Percentiles rank a stretch among this genome's conserved stretches.
Evolutionary conservation across 2,888 invertebrate species (phyloP).

Genomic region (Calliphora vomitoria): DNA sequence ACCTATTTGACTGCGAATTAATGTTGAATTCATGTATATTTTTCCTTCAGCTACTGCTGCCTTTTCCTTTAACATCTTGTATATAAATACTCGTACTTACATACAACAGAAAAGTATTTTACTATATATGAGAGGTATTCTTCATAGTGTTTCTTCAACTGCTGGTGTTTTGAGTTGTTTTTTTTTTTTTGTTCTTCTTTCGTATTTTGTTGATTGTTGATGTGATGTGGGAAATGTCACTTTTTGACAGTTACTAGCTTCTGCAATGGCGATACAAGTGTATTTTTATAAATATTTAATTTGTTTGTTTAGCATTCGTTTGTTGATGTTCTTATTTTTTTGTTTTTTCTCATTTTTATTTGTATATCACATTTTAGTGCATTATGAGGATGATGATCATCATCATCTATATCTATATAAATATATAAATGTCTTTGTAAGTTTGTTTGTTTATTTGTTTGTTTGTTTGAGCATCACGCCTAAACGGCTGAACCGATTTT

Average conservation of each 20-base stretch:
- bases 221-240: slow-evolving; percentile 83
- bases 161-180: slow-evolving; percentile 33
- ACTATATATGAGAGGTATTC: slow-evolving; percentile 60
- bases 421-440: too few relatives aligned
- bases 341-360: background rate
- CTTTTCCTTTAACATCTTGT: slow-evolving; percentile 56
- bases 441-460: too few relatives aligned
- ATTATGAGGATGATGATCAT: slow-evolving; percentile 38
- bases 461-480: too few relatives aligned
- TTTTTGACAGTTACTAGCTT: slow-evolving; percentile 79
- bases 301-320: slow-evolving; percentile 70
- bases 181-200: slow-evolving; percentile 35
- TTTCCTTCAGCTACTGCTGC: slow-evolving; percentile 36
- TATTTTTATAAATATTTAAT: slow-evolving; percentile 74
- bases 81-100: slow-evolving; percentile 11
- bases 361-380: slow-evolving; percentile 27
- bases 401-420: too few relatives aligned
- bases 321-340: slow-evolving; percentile 21
- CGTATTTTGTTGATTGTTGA: slow-evolving; percentile 61
- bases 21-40: slow-evolving; percentile 80
- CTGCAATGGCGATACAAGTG: slow-evolving; percentile 73
- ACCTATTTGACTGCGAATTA: slow-evolving; percentile 82
- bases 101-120: background rate
- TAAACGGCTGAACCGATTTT: too few relatives aligned
- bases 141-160: slow-evolving; percentile 58